A percentile compares a stretch with the other conserved stretches of the same genome.
phyloP scores from a whole-genome alignment of 64 coral and sea anemone genomes.

The Stichodactyla mertensii region DNA sequence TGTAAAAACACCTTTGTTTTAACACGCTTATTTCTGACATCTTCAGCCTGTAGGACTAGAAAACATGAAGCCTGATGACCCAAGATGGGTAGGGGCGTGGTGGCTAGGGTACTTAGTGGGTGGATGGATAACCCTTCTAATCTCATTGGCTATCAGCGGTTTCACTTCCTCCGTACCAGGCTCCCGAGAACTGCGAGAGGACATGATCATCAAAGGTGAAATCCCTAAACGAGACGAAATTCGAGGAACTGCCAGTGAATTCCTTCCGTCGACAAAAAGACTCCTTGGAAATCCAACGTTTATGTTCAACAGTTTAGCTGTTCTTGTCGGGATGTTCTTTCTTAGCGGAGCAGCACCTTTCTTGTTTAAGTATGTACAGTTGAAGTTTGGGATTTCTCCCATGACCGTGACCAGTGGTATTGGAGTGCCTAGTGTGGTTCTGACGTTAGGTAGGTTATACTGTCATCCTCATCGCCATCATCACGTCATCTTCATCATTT shows the following conservation, averaged over 20 bases:
- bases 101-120: constrained; percentile 87
- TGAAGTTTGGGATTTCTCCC: constrained; percentile 74
- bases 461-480: not conserved
- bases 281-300: constrained; percentile 65
- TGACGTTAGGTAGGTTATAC: constrained; percentile 46
- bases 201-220: constrained; percentile 51
- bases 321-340: constrained; percentile 54
- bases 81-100: constrained; percentile 94
- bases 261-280: constrained; percentile 55
- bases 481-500: not conserved
- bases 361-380: constrained; percentile 71
- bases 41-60: constrained; percentile 63
- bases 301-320: constrained; percentile 82
- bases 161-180: constrained; percentile 69
- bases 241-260: constrained; percentile 59
- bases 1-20: too few species aligned
- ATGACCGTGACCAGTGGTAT: constrained; percentile 35
- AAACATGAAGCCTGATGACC: constrained; percentile 77
- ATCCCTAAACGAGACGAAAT: constrained; percentile 60
- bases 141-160: constrained; percentile 56
- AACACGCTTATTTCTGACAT: not conserved
- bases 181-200: constrained; percentile 59
- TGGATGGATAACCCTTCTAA: constrained; percentile 45
- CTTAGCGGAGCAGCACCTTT: constrained; percentile 64
- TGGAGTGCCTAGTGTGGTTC: constrained; percentile 32